Evolutionary conservation across 2,797 vertebrate species (phyloP).

Genomic region (Myotis daubentonii): DNA sequence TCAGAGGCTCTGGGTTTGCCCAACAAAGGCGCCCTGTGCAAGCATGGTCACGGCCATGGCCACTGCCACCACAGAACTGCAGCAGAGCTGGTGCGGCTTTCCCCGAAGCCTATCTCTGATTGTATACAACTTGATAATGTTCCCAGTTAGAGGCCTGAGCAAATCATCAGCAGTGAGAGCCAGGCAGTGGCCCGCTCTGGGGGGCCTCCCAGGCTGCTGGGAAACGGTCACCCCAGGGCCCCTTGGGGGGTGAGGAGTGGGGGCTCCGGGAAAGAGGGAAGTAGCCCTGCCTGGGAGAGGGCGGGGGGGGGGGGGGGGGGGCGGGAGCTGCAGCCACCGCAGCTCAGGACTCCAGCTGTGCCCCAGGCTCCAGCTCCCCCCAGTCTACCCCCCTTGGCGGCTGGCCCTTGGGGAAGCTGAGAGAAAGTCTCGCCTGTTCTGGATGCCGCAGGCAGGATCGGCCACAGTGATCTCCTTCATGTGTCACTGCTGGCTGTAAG

Average conservation of each 20-base stretch:
- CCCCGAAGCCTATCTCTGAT: slow-evolving; percentile 57
- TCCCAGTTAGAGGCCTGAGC: slow-evolving; percentile 49
- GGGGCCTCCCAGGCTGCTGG: not conserved
- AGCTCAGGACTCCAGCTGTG: slow-evolving; percentile 44
- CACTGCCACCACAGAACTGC: slow-evolving; percentile 33
- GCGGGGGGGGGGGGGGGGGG: not conserved
- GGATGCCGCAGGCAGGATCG: slow-evolving; percentile 64
- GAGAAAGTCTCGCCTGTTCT: slow-evolving; percentile 77
- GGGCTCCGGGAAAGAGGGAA: not conserved
- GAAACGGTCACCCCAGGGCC: not conserved
- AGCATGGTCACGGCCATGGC: not conserved
- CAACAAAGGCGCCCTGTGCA: slow-evolving; percentile 66
- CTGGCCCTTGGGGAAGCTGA: slow-evolving; percentile 69
- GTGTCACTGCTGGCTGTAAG: slow-evolving; percentile 83
- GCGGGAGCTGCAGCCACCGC: not conserved
- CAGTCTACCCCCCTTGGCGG: not conserved
- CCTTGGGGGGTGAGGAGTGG: not conserved
- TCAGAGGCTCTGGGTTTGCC: slow-evolving; percentile 32
- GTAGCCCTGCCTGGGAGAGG: not conserved
- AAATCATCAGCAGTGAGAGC: not conserved
- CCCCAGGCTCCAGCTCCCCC: not conserved
- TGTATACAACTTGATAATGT: slow-evolving; percentile 58
- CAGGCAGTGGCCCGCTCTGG: not conserved
- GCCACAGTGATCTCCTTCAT: slow-evolving; percentile 82
- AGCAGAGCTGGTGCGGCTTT: not conserved